phyloP scores from a whole-genome alignment of 2,797 vertebrate species.

The Eutrigla gurnardus region DNA sequence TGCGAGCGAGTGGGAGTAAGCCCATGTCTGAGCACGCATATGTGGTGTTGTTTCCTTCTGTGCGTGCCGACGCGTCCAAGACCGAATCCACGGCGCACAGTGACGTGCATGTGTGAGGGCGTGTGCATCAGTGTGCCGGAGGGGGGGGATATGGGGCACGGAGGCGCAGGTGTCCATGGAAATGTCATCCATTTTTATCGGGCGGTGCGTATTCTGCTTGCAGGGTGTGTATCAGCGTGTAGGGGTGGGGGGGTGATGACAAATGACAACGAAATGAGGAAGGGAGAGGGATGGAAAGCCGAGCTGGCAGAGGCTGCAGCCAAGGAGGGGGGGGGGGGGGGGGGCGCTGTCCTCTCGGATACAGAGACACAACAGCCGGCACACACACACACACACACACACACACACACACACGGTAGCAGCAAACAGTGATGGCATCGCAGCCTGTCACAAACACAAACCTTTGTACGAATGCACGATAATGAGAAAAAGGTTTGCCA shows the following conservation, averaged over 20 bases:
- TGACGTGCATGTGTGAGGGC: slow-evolving; percentile 38
- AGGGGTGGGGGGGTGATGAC: slow-evolving; percentile 51
- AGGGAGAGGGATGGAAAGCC: slow-evolving; percentile 53
- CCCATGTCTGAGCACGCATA: slow-evolving; percentile 45
- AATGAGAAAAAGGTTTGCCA: background rate
- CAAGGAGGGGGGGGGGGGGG: slow-evolving; percentile 16
- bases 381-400: slow-evolving; percentile 27
- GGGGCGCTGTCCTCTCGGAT: slow-evolving; percentile 60
- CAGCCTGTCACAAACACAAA: slow-evolving; percentile 39
- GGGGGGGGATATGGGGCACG: slow-evolving; percentile 9
- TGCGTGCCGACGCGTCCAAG: slow-evolving; percentile 13
- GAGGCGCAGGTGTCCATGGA: slow-evolving; percentile 68
- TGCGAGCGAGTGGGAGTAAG: slow-evolving; percentile 51
- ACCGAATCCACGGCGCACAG: slow-evolving; percentile 24
- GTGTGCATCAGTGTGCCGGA: background rate
- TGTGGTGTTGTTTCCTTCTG: slow-evolving; percentile 46
- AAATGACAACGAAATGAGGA: slow-evolving; percentile 74
- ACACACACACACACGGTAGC: slow-evolving; percentile 37
- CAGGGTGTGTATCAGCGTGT: slow-evolving; percentile 20
- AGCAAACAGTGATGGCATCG: slow-evolving; percentile 38
- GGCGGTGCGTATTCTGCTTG: slow-evolving; percentile 2
- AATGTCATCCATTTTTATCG: slow-evolving; percentile 61
- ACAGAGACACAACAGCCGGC: slow-evolving; percentile 65
- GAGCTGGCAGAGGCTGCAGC: slow-evolving; percentile 61
- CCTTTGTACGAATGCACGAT: slow-evolving; percentile 1